Percentiles rank a stretch among this genome's conserved stretches.
phyloP scores from a whole-genome alignment of 2,888 invertebrate species.

The Chrysolina oricalcia region DNA sequence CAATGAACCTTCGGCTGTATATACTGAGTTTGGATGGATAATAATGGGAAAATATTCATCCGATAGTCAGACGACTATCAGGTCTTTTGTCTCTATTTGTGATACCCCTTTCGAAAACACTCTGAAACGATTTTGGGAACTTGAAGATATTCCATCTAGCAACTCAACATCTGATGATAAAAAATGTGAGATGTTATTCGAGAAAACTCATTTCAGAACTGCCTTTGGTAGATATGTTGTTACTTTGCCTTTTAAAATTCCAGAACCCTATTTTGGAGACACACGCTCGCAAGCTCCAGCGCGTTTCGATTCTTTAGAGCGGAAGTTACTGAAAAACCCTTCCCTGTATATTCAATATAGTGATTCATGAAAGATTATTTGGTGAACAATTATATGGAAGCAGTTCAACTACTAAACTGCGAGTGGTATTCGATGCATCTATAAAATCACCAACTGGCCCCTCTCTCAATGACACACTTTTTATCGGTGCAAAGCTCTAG shows the following conservation, averaged over 20 bases:
- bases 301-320: background rate
- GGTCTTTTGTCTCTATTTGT: background rate
- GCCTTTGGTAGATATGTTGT: background rate
- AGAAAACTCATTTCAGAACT: background rate
- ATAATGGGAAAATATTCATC: background rate
- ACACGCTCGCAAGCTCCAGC: background rate
- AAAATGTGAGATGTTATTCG: background rate
- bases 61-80: background rate
- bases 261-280: background rate
- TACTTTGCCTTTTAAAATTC: constrained; percentile 4
- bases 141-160: background rate
- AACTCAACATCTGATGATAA: background rate
- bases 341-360: background rate
- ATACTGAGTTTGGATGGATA: constrained; percentile 6
- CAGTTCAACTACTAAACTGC: background rate
- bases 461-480: constrained; percentile 20
- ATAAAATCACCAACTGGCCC: constrained; percentile 10
- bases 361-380: background rate
- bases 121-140: background rate
- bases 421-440: constrained; percentile 28
- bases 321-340: background rate
- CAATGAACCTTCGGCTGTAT: background rate
- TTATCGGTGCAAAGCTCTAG: constrained; percentile 19
- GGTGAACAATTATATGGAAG: constrained; percentile 17
- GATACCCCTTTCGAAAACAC: background rate